Base-by-base conservation (phyloP, 1,140 invertebrate genomes). In the Dolichoris vasculosae region DNA sequence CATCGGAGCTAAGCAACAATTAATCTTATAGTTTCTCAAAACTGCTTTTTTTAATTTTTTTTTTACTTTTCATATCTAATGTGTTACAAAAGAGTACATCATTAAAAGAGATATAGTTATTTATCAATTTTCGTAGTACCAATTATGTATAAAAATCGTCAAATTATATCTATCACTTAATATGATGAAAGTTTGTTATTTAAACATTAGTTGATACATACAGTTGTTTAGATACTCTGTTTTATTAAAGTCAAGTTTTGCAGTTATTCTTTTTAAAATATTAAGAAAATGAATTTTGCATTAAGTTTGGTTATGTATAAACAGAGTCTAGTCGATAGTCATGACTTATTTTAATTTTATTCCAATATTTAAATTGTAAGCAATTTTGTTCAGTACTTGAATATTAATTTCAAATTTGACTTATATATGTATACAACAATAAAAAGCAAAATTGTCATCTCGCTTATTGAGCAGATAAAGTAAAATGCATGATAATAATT, bases 401-500 rank as follows among this genome's bases (percentile, higher is more conserved):
- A 26, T 17, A 51, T 59, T 26, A 59, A 1, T 2, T 59, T 26
- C 23, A 59, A 59, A 9, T 26, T 23, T 59, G 6, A 59, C 20
- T 59, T 59, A 3, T 59, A 59, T 26, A 26, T 13, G 23, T 26
- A 26, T 59, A 59, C 7, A n/a, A n/a, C n/a, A 26, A 26, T 26
- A 23, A 59, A 59, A 59, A 46, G 6, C 20, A 59, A 26, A 59
- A 26, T 59, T 59, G 2, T 59, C 23, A 26, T 59, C 2, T 59
- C 55, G 23, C 23, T 79, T 35, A 63, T 63, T 63, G 55, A 59
- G 77, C 55, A 23, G 20, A 79, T 79, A 51, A 79, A 79, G 23
- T 8, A 20, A 59, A 43, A 43, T 80, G 13, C 26, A 38, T 30
- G 7, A 15, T 38, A 80, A 3, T 46, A 40, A 75, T 51, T 83